Conservation (phyloP, 2,888 invertebrate genomes). For the Drosophila koepferae region DNA sequence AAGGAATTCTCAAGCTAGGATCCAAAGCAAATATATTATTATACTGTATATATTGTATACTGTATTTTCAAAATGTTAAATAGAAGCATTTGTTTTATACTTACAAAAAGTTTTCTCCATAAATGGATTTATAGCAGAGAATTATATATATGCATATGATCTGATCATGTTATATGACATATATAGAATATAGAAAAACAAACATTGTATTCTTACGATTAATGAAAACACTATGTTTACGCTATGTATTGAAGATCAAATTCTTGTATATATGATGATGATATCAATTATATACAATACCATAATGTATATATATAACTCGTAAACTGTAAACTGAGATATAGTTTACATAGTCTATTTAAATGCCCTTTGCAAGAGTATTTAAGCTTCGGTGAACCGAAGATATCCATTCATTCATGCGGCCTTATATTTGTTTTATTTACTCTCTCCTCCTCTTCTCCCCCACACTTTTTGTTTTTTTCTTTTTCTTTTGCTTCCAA, state of each 20-base stretch:
- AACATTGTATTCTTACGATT: neutral
- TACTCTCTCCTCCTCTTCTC: neutral
- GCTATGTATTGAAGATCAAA: neutral
- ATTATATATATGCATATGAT: neutral
- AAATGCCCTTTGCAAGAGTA: conserved; percentile 12
- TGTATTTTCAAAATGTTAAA: neutral
- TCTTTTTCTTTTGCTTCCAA: neutral
- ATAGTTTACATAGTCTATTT: too few relatives aligned
- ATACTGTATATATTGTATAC: neutral
- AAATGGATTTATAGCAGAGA: neutral
- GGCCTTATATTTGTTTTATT: neutral
- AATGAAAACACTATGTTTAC: neutral
- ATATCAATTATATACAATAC: neutral
- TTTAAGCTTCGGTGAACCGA: conserved; percentile 8
- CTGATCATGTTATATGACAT: neutral
- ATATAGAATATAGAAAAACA: neutral
- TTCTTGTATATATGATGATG: neutral
- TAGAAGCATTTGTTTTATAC: neutral
- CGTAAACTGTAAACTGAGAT: neutral
- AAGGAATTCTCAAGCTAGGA: neutral
- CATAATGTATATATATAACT: neutral
- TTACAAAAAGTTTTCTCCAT: neutral
- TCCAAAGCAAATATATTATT: neutral
- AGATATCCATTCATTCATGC: neutral
- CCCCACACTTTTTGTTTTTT: too few relatives aligned